Evolutionary conservation across 2,888 invertebrate species (phyloP).

Genomic region (Acleris cristana): DNA sequence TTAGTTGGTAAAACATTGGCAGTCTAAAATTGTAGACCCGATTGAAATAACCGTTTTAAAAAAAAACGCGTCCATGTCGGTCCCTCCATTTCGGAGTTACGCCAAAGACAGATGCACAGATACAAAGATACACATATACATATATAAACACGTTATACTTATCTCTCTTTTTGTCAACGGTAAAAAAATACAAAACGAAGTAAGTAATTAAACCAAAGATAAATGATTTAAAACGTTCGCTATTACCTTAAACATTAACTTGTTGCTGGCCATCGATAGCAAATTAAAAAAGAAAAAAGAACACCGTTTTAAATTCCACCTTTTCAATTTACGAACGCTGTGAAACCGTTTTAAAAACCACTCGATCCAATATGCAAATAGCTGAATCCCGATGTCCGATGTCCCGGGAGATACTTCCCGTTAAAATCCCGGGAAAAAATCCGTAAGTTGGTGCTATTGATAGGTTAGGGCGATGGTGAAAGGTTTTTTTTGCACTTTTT

Average conservation of each 20-base stretch:
- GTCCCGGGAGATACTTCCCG: slow-evolving; percentile 47
- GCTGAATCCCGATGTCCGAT: slow-evolving; percentile 61
- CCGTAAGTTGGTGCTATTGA: slow-evolving; percentile 69
- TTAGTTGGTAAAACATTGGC: too few relatives aligned
- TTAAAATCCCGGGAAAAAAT: slow-evolving; percentile 40
- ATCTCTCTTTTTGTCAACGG: too few relatives aligned
- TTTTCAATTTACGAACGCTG: slow-evolving; percentile 61
- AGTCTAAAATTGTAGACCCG: too few relatives aligned
- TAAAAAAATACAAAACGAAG: too few relatives aligned
- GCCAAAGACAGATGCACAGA: too few relatives aligned
- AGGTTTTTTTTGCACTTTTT: slow-evolving; percentile 58
- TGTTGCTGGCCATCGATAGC: slow-evolving; percentile 22
- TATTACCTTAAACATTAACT: slow-evolving; percentile 11
- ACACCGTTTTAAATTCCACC: slow-evolving; percentile 39
- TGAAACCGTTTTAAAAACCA: slow-evolving; percentile 55
- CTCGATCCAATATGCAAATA: slow-evolving; percentile 75
- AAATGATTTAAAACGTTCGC: background rate
- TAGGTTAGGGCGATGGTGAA: slow-evolving; percentile 61
- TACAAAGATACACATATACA: too few relatives aligned
- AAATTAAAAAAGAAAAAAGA: slow-evolving; percentile 20
- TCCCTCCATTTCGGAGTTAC: too few relatives aligned
- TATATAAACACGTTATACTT: too few relatives aligned
- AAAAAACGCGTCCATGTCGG: too few relatives aligned
- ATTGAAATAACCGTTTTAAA: too few relatives aligned
- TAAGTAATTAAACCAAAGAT: too few relatives aligned